These are phyloP conservation scores for Mustela nigripes DNA, from an alignment of 2,113 vertebrate genomes.

Conservation along the genomic window DNA sequence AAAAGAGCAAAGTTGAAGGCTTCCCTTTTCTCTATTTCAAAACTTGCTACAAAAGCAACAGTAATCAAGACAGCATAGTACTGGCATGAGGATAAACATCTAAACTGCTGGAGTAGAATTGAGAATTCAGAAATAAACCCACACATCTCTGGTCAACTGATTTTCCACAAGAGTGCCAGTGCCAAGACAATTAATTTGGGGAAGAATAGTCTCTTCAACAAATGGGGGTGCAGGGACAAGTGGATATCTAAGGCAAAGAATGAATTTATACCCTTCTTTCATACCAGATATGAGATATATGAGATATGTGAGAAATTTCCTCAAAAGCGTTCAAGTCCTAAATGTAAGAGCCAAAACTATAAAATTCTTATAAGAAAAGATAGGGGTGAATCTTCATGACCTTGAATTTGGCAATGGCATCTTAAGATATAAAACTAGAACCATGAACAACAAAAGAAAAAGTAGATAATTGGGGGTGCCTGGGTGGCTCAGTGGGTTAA, in stretches of 20 bases:
- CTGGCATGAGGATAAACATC: background rate
- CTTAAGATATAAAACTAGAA: background rate
- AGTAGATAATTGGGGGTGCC: background rate
- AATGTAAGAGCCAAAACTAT: background rate
- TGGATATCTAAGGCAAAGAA: background rate
- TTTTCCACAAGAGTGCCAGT: background rate
- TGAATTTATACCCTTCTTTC: background rate
- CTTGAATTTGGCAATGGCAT: background rate
- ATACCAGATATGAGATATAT: background rate
- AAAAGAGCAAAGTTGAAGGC: background rate
- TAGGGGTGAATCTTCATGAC: background rate
- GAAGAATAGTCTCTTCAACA: background rate
- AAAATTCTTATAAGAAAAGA: background rate
- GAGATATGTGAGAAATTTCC: background rate
- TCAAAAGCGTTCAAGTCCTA: background rate
- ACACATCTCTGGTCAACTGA: background rate
- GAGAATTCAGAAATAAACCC: background rate
- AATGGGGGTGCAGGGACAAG: background rate
- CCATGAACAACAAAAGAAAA: background rate
- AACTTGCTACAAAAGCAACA: background rate
- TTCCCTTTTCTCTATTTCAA: background rate
- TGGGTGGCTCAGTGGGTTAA: too few species aligned
- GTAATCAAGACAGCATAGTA: background rate
- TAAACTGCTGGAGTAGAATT: background rate
- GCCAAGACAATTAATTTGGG: background rate